A percentile compares a stretch with the other conserved stretches of the same genome.
Evolutionary conservation across 2,797 vertebrate species (phyloP).

Genomic region (Carduelis carduelis): DNA sequence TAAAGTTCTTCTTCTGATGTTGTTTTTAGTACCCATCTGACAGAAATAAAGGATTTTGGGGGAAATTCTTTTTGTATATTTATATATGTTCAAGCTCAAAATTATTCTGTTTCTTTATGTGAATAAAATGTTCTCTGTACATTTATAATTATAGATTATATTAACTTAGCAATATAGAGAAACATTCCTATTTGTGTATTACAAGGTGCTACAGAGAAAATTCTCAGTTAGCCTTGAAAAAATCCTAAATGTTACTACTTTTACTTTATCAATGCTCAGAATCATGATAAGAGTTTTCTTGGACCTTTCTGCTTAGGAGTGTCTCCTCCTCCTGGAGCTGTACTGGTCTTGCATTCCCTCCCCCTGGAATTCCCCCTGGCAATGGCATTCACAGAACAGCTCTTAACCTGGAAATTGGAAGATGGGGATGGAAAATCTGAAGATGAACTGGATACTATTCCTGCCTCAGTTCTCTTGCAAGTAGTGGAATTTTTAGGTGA

Average conservation of each 20-base stretch:
- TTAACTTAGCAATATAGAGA: neutral
- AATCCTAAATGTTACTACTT: neutral
- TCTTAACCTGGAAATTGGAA: slow-evolving; percentile 90
- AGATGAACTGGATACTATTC: slow-evolving; percentile 91
- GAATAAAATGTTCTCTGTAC: neutral
- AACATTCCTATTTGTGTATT: neutral
- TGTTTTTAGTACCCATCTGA: neutral
- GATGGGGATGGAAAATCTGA: slow-evolving; percentile 83
- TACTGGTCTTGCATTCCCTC: slow-evolving; percentile 92
- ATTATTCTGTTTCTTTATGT: neutral
- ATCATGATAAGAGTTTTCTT: neutral
- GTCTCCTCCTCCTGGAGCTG: slow-evolving; percentile 92
- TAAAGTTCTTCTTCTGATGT: neutral
- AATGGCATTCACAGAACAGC: slow-evolving; percentile 94
- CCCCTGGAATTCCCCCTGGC: slow-evolving; percentile 95
- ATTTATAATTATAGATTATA: neutral
- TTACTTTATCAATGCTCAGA: neutral
- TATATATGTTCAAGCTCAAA: neutral
- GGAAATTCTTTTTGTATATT: neutral
- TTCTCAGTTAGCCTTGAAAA: neutral
- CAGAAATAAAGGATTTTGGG: neutral
- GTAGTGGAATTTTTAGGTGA: slow-evolving; percentile 94
- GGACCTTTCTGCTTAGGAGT: slow-evolving; percentile 78
- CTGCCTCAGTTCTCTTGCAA: slow-evolving; percentile 89
- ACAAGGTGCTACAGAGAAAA: neutral